A percentile compares a stretch with the other conserved stretches of the same genome.
These are phyloP conservation scores for Napeogenes sylphis DNA, from an alignment of 2,888 invertebrate genomes.

Conservation along the genomic window DNA sequence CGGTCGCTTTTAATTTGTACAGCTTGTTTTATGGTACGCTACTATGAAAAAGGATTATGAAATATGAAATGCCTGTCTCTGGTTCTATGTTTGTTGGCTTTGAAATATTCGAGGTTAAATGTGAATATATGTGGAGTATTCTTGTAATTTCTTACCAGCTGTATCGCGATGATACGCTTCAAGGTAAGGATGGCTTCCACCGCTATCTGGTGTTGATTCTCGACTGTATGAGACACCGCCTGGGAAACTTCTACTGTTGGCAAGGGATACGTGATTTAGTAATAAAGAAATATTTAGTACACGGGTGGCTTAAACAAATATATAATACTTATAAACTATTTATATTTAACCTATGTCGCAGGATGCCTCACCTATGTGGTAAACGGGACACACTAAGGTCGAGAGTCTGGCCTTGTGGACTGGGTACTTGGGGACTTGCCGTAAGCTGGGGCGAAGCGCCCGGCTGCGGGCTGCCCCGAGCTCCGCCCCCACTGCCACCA, in stretches of 20 bases:
- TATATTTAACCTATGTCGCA: conserved; percentile 17
- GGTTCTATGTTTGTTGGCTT: neutral
- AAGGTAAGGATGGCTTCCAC: conserved; percentile 90
- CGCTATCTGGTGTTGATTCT: conserved; percentile 93
- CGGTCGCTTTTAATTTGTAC: conserved; percentile 71
- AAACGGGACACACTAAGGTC: conserved; percentile 92
- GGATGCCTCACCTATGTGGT: conserved; percentile 85
- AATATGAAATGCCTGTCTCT: neutral
- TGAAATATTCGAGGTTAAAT: neutral
- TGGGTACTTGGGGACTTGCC: conserved; percentile 92
- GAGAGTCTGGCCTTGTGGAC: conserved; percentile 93
- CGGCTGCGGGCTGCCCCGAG: conserved; percentile 88
- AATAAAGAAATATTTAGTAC: too few relatives aligned
- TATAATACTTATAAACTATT: conserved; percentile 17
- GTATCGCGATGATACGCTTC: conserved; percentile 90
- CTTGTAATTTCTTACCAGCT: conserved; percentile 80
- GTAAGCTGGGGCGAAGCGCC: conserved; percentile 89
- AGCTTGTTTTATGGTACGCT: conserved; percentile 42
- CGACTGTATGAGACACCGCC: conserved; percentile 87
- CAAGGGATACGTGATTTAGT: neutral
- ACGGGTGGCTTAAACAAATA: neutral
- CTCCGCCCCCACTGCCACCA: conserved; percentile 82
- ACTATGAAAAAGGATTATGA: neutral
- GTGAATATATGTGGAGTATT: neutral
- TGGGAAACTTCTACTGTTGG: conserved; percentile 77